Evolutionary conservation across 92 coral and sea anemone genomes (phyloP).

Genomic region (Blastomussa wellsi): DNA sequence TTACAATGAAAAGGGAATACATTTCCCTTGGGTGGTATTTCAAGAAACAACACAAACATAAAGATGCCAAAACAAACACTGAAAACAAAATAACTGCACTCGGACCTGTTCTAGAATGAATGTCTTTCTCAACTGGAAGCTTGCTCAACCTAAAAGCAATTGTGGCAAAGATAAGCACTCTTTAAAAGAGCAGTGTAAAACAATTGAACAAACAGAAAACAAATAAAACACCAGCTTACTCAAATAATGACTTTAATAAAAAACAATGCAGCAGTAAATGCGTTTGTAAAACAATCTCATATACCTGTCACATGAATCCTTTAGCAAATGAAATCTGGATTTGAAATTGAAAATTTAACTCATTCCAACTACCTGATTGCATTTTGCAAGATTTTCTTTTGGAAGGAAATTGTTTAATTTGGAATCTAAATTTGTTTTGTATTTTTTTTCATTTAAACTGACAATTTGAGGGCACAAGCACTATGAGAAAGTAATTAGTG

Average conservation of each 20-base stretch:
- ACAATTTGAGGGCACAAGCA: too few relatives aligned
- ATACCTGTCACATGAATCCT: not conserved
- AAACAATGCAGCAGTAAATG: not conserved
- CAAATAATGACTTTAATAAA: not conserved
- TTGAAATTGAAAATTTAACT: not conserved
- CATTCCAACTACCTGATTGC: not conserved
- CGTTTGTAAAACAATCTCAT: not conserved
- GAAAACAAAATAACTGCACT: slow-evolving; percentile 59
- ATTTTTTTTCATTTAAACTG: not conserved
- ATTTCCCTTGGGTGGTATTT: not conserved
- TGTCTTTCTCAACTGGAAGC: slow-evolving; percentile 85
- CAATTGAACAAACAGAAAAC: not conserved
- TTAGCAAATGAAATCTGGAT: not conserved
- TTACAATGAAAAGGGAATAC: not conserved
- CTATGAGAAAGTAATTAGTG: not conserved
- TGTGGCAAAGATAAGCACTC: slow-evolving; percentile 58
- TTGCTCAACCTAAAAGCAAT: slow-evolving; percentile 88
- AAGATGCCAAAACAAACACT: slow-evolving; percentile 39
- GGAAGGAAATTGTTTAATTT: not conserved
- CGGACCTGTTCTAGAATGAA: slow-evolving; percentile 85
- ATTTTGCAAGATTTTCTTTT: not conserved
- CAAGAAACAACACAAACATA: not conserved
- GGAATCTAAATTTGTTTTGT: not conserved
- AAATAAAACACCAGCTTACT: not conserved
- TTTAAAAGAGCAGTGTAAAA: slow-evolving; percentile 6